Conservation (phyloP, 2,113 vertebrate genomes). For the Chionodraco myersi region DNA sequence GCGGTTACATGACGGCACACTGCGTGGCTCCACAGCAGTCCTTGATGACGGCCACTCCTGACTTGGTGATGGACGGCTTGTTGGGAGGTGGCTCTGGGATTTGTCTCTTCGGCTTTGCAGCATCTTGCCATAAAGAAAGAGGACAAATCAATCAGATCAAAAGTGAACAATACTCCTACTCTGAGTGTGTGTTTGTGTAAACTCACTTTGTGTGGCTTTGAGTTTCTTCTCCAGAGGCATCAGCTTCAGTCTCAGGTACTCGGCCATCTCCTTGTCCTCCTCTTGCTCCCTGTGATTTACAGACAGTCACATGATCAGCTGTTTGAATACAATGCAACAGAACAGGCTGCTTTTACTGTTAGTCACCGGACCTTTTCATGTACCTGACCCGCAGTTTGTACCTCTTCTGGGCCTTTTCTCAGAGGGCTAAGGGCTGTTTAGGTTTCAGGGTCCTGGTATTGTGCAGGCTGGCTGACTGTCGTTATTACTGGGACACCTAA, state of each 20-base stretch:
- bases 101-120: slow-evolving; percentile 89
- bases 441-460: not conserved
- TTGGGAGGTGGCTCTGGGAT: slow-evolving; percentile 87
- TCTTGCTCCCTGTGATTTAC: slow-evolving; percentile 89
- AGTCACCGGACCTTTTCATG: not conserved
- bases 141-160: not conserved
- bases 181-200: no score
- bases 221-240: slow-evolving; percentile 91
- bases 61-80: slow-evolving; percentile 93
- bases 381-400: not conserved
- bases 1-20: slow-evolving; percentile 93
- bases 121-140: slow-evolving; percentile 78
- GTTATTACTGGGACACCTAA: no score
- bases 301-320: slow-evolving; percentile 3
- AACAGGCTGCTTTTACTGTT: not conserved
- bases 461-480: not conserved
- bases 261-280: slow-evolving; percentile 98
- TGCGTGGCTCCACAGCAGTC: slow-evolving; percentile 97
- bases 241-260: slow-evolving; percentile 96
- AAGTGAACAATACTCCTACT: not conserved
- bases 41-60: slow-evolving; percentile 93
- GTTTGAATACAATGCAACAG: slow-evolving; percentile 10
- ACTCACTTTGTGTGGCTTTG: slow-evolving; percentile 89
- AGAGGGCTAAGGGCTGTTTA: not conserved
- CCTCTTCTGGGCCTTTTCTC: not conserved